Conservation (phyloP, 1,140 invertebrate species). For the Geopemphigus sp. region DNA sequence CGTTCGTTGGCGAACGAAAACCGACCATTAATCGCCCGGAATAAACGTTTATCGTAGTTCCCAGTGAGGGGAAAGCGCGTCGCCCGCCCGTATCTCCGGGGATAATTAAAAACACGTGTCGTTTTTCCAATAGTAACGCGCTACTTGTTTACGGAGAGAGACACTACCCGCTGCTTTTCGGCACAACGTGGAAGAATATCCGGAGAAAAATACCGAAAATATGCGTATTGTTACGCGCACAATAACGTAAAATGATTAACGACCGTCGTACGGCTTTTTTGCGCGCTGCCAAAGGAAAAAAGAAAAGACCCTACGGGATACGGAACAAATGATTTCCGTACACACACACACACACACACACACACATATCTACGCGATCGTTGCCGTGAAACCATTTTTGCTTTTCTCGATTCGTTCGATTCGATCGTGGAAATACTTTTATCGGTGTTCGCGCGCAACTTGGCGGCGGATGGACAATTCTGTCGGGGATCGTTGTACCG, state of each 20-base stretch:
- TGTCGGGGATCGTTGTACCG: no score
- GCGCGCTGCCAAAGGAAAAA: no score
- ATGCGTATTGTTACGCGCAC: constrained; percentile 7
- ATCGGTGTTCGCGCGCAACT: no score
- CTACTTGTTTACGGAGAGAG: not conserved
- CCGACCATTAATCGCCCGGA: no score
- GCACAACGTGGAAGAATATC: constrained; percentile 9
- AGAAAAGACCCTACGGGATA: constrained; percentile 1
- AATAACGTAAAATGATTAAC: constrained; percentile 19
- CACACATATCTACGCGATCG: no score
- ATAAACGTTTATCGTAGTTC: no score
- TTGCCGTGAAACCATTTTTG: no score
- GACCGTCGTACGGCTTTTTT: not conserved
- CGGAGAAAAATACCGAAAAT: not conserved
- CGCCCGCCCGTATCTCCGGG: not conserved
- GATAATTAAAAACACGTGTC: constrained; percentile 22
- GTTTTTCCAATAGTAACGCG: not conserved
- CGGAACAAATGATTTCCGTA: constrained; percentile 9
- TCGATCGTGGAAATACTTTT: no score
- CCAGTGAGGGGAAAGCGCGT: no score
- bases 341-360: not conserved
- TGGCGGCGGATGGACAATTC: no score
- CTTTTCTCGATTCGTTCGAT: no score
- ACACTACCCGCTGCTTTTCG: not conserved
- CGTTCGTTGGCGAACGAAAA: no score